Conservation (phyloP, 2,888 invertebrate genomes). For the Charanyca ferruginea region DNA sequence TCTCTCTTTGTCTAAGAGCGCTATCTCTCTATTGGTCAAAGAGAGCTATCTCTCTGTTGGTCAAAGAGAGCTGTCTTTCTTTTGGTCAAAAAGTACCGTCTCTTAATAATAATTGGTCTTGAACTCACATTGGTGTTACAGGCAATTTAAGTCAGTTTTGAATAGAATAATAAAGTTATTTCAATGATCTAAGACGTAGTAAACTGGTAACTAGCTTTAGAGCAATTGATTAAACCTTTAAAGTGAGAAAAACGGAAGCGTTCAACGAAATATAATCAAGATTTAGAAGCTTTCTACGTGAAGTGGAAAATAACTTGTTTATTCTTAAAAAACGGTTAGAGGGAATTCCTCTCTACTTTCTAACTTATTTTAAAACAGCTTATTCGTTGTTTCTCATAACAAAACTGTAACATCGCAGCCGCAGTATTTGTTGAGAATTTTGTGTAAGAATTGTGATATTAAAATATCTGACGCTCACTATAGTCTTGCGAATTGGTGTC, state of each 20-base stretch:
- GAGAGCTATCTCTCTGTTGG: too few relatives aligned
- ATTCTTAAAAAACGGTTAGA: conserved; percentile 5
- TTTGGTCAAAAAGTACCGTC: too few relatives aligned
- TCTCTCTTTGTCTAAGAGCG: too few relatives aligned
- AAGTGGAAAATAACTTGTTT: conserved; percentile 18
- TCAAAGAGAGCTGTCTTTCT: too few relatives aligned
- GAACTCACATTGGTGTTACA: too few relatives aligned
- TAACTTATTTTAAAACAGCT: conserved; percentile 16
- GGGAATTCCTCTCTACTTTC: background rate
- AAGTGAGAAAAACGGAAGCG: background rate
- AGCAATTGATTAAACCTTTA: too few relatives aligned
- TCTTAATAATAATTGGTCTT: too few relatives aligned
- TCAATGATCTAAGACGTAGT: too few relatives aligned
- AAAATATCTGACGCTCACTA: conserved; percentile 27
- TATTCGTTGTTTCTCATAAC: conserved; percentile 8
- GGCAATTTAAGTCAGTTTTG: too few relatives aligned
- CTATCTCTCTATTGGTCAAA: too few relatives aligned
- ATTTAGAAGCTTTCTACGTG: background rate
- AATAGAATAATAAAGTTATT: too few relatives aligned
- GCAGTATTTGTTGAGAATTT: conserved; percentile 9
- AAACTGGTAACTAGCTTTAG: too few relatives aligned
- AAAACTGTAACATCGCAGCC: conserved; percentile 4
- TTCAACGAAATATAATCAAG: background rate
- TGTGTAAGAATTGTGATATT: conserved; percentile 27
- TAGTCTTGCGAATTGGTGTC: background rate